These are phyloP conservation scores for Erythrolamprus reginae DNA, from an alignment of 2,113 vertebrate species.

Conservation along the genomic window DNA sequence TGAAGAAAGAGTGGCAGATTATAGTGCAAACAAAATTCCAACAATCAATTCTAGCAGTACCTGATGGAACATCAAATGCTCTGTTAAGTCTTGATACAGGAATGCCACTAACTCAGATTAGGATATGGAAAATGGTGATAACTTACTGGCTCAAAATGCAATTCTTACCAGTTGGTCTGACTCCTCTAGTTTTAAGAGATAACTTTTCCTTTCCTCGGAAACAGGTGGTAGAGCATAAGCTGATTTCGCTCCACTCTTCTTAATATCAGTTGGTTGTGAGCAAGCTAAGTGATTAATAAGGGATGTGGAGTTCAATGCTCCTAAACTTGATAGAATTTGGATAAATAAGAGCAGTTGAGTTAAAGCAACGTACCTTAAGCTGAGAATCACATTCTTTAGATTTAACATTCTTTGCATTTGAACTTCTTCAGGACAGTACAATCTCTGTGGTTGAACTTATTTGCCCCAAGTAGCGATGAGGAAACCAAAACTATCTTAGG, in stretches of 20 bases:
- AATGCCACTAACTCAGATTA: background rate
- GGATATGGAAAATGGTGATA: background rate
- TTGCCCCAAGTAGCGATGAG: background rate
- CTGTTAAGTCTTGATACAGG: background rate
- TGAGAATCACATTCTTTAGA: background rate
- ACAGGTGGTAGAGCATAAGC: background rate
- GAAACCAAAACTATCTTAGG: background rate
- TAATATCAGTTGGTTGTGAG: background rate
- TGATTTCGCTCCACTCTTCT: background rate
- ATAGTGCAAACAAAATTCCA: background rate
- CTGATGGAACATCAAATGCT: background rate
- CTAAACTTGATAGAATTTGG: background rate
- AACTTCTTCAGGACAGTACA: slow-evolving; percentile 3
- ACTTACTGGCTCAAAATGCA: background rate
- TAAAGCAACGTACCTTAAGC: background rate
- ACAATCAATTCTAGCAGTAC: background rate
- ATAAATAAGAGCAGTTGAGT: background rate
- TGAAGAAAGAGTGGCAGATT: background rate
- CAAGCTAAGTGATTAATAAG: background rate
- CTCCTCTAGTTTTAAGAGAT: background rate
- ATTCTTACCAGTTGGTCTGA: background rate
- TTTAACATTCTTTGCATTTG: background rate
- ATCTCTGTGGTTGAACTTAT: background rate
- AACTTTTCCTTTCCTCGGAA: background rate
- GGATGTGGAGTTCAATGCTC: background rate